A percentile compares a stretch with the other conserved stretches of the same genome.
Conservation (phyloP, 2,888 invertebrate genomes). For the Osmoderma eremita region DNA sequence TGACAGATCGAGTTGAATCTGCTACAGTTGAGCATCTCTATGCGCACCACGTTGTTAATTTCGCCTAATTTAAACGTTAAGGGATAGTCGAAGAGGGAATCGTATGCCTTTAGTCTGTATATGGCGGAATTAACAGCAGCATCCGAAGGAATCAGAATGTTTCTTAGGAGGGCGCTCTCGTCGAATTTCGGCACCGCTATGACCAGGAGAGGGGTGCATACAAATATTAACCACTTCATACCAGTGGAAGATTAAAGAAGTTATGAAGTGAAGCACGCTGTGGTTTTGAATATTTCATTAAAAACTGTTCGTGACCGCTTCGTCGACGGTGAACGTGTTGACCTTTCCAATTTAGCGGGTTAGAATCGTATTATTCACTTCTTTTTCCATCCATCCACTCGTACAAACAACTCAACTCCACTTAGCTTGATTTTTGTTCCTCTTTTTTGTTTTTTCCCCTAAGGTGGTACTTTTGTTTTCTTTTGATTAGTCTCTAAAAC, state of each 20-base stretch:
- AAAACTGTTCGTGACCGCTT: constrained; percentile 44
- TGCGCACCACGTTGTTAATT: constrained; percentile 79
- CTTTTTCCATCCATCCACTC: too few species aligned
- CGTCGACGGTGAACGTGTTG: constrained; percentile 43
- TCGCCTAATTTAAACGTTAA: constrained; percentile 81
- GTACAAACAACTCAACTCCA: not conserved
- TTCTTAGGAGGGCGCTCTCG: constrained; percentile 82
- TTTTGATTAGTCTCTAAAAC: too few species aligned
- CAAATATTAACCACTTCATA: constrained; percentile 54
- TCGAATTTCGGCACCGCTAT: constrained; percentile 84
- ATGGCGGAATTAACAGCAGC: constrained; percentile 85
- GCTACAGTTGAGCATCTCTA: constrained; percentile 85
- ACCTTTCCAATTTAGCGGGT: constrained; percentile 48
- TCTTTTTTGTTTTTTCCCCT: too few species aligned
- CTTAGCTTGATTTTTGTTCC: not conserved
- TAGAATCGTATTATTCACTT: too few species aligned
- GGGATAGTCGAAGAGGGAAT: constrained; percentile 89
- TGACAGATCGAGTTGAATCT: constrained; percentile 89
- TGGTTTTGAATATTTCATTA: constrained; percentile 24
- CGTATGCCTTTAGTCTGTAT: constrained; percentile 87
- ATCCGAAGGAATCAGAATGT: constrained; percentile 85
- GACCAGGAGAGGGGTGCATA: constrained; percentile 50
- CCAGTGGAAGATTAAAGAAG: not conserved
- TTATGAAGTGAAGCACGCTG: not conserved
- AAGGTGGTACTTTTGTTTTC: too few species aligned